phyloP scores from a whole-genome alignment of 1,140 invertebrate genomes.

The Danaus melanippus region DNA sequence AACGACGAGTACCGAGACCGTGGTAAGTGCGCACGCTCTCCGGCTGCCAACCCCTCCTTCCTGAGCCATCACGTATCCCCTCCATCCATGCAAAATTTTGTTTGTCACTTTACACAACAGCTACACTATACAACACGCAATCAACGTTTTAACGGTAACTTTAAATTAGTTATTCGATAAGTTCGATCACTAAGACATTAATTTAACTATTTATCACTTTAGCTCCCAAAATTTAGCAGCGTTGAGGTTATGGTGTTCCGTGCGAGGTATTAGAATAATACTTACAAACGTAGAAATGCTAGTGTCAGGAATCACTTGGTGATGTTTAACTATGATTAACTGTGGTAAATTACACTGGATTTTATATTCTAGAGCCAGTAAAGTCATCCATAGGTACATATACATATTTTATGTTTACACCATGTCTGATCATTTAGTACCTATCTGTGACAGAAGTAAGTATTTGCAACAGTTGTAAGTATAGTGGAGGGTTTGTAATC shows the following conservation, averaged over 20 bases:
- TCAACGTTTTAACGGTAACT: conserved; percentile 10
- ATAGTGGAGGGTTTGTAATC: no score
- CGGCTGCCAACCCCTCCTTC: conserved; percentile 35
- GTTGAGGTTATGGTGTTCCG: conserved; percentile 69
- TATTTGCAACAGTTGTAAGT: conserved; percentile 4
- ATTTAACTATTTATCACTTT: conserved; percentile 26
- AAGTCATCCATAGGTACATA: conserved; percentile 53
- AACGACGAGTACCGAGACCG: conserved; percentile 78
- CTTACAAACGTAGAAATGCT: conserved; percentile 24
- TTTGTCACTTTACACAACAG: conserved; percentile 44
- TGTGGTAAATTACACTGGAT: conserved; percentile 15
- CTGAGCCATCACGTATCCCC: conserved; percentile 39
- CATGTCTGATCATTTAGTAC: conserved; percentile 45
- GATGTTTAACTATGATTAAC: conserved; percentile 5
- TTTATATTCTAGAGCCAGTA: conserved; percentile 53
- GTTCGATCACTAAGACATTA: conserved; percentile 7
- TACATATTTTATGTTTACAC: conserved; percentile 40
- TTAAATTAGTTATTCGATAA: conserved; percentile 4
- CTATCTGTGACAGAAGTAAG: conserved; percentile 23
- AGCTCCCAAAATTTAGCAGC: conserved; percentile 39
- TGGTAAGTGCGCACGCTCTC: conserved; percentile 73
- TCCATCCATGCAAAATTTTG: conserved; percentile 51
- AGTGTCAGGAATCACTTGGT: conserved; percentile 29
- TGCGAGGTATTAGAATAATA: conserved; percentile 54
- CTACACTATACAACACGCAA: conserved; percentile 42